phyloP scores from a whole-genome alignment of 2,888 invertebrate genomes.

The Graphium colonna region DNA sequence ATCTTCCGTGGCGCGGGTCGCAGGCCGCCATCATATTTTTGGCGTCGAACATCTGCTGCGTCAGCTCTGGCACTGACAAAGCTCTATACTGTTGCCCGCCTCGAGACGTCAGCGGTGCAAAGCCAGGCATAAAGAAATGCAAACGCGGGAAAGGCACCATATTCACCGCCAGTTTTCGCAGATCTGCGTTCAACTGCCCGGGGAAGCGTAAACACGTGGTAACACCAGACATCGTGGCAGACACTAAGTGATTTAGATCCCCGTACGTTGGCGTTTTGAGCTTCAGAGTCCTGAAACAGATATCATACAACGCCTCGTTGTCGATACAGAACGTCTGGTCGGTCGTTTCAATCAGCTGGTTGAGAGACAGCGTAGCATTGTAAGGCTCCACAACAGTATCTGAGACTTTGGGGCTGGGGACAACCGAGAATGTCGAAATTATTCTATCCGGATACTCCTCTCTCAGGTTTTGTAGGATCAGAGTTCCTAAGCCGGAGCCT shows the following conservation, averaged over 20 bases:
- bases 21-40: conserved; percentile 99
- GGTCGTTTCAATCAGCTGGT: conserved; percentile 87
- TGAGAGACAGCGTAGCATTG: conserved; percentile 87
- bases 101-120: conserved; percentile 86
- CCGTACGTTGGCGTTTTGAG: too few species aligned
- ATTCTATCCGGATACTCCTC: conserved; percentile 88
- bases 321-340: conserved; percentile 85
- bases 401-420: conserved; percentile 87
- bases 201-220: too few species aligned
- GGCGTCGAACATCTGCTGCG: conserved; percentile 95
- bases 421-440: conserved; percentile 85
- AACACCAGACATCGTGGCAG: conserved; percentile 69
- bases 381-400: too few species aligned
- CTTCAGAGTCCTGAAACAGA: conserved; percentile 88
- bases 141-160: conserved; percentile 87
- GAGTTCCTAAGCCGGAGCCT: conserved; percentile 86
- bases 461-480: conserved; percentile 84
- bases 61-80: conserved; percentile 92
- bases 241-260: conserved; percentile 81
- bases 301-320: too few species aligned
- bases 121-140: conserved; percentile 80
- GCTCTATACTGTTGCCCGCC: conserved; percentile 93
- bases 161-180: too few species aligned
- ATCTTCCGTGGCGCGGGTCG: conserved; percentile 93
- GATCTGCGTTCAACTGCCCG: conserved; percentile 89